Base-by-base conservation (phyloP, 2,888 invertebrate genomes). In the Lutraria lutraria region DNA sequence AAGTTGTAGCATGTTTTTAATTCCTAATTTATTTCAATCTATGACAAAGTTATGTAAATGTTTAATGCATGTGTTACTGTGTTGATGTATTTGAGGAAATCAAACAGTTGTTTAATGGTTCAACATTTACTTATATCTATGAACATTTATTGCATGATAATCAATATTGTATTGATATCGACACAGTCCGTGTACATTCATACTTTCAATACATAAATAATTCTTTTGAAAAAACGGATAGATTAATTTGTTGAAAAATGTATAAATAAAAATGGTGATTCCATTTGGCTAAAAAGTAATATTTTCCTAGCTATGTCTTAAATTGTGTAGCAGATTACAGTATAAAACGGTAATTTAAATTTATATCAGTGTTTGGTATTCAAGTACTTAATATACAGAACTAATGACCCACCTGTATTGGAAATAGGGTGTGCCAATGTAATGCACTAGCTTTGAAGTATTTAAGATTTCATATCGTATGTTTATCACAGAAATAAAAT, bases 1-100 rank as follows among this genome's bases (percentile, higher is more conserved):
- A 91, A 90, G 90, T 91, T 91, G 34, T 72, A 85, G 91, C 91
- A 87, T 87, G 91, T 91, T 88, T 68, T 60, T 88, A 81, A 76
- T 81, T 84, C 79, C 82, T 43, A 87, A 82, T 88, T 34, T 76
- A 80, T 63, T 79, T 25, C 80, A 60, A 81, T 81, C 81, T 68
- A 25, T 68, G n/a, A 68, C 25, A 68, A 68, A 68, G 25, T 68
- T 68, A 6, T 68, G 25, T 68, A 25, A 68, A 68, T 25, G 63
- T 68, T 68, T n/a, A 25, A 68, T 68, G 4, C 63, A 68, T n/a
- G 25, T 68, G 63, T n/a, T 68, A 68, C 25, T n/a, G 63, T 68
- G 25, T 25, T 25, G 63, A 13, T 12, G 21, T 68, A 25, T 68
- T 68, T 68, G 25, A 12, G 63, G 25, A 12, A 25, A 25, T 68